Conservation (phyloP, 2,113 vertebrate genomes). For the Bujurquina vittata region DNA sequence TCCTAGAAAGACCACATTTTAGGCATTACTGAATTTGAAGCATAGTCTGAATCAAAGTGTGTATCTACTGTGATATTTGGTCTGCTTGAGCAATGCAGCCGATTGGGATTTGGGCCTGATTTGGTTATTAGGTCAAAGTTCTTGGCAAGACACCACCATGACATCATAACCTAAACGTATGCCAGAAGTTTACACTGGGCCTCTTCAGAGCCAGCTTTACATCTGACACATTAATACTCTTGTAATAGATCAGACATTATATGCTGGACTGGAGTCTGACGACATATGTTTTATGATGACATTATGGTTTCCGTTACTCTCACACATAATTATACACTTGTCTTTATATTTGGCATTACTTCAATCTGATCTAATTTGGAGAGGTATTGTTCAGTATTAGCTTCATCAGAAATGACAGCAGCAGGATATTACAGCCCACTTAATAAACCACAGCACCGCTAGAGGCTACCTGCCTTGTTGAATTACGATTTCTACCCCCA, state of each 20-base stretch:
- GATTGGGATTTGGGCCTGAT: conserved; percentile 30
- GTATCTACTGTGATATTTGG: not conserved
- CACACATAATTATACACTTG: not conserved
- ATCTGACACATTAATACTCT: conserved; percentile 5
- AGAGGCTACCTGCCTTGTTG: conserved; percentile 17
- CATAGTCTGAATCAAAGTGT: not conserved
- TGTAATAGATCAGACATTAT: not conserved
- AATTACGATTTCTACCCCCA: not conserved
- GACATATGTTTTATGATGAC: conserved; percentile 1
- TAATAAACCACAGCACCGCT: conserved; percentile 8
- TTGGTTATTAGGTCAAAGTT: conserved; percentile 35
- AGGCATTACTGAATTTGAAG: not conserved
- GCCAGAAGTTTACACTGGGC: not conserved
- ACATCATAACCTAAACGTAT: conserved; percentile 6
- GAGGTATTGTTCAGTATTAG: not conserved
- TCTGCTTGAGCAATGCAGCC: not conserved
- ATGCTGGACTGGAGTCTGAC: not conserved
- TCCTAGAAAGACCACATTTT: not conserved
- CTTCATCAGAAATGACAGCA: conserved; percentile 22
- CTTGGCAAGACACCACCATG: not conserved
- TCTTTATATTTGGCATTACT: not conserved
- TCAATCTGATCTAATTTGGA: conserved; percentile 9
- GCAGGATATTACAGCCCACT: conserved; percentile 33
- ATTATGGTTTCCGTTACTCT: not conserved
- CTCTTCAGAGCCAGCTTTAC: conserved; percentile 9